Percentiles rank a stretch among this genome's conserved stretches.
These are phyloP conservation scores for Maniola hyperantus DNA, from an alignment of 2,888 invertebrate genomes.

Conservation along the genomic window DNA sequence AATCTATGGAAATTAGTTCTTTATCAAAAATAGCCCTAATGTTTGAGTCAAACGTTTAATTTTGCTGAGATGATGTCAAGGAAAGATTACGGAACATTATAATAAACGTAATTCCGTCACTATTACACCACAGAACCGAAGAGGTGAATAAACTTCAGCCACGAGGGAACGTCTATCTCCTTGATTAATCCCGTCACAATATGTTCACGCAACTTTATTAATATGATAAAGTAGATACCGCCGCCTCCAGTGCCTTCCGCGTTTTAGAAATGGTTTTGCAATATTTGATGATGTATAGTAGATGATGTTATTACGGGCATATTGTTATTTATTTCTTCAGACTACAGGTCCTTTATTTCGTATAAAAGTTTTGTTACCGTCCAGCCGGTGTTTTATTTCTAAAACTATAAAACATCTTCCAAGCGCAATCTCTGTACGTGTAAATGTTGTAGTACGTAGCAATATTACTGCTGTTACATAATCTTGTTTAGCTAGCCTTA, in stretches of 20 bases:
- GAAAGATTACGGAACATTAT: slow-evolving; percentile 8
- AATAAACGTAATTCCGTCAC: slow-evolving; percentile 25
- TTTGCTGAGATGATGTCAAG: neutral
- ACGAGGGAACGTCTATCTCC: slow-evolving; percentile 38
- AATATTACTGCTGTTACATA: slow-evolving; percentile 12
- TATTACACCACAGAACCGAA: slow-evolving; percentile 18
- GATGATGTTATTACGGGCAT: neutral
- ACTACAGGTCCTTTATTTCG: neutral
- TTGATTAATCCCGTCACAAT: slow-evolving; percentile 42
- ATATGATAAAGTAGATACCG: slow-evolving; percentile 38
- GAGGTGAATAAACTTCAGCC: slow-evolving; percentile 35
- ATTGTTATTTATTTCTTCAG: neutral
- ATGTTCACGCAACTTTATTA: slow-evolving; percentile 42
- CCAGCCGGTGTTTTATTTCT: neutral
- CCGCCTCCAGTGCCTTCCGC: slow-evolving; percentile 33
- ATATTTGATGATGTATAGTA: slow-evolving; percentile 6
- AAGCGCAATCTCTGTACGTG: neutral
- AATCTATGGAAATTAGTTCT: too few species aligned
- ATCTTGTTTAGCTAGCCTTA: slow-evolving; percentile 1
- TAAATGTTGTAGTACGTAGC: neutral
- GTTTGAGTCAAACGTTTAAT: neutral
- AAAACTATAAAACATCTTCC: neutral
- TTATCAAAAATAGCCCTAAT: too few species aligned
- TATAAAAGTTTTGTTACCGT: neutral
- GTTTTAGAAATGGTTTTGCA: slow-evolving; percentile 22